phyloP scores from a whole-genome alignment of 2,113 vertebrate genomes.

The Artemisiospiza belli region DNA sequence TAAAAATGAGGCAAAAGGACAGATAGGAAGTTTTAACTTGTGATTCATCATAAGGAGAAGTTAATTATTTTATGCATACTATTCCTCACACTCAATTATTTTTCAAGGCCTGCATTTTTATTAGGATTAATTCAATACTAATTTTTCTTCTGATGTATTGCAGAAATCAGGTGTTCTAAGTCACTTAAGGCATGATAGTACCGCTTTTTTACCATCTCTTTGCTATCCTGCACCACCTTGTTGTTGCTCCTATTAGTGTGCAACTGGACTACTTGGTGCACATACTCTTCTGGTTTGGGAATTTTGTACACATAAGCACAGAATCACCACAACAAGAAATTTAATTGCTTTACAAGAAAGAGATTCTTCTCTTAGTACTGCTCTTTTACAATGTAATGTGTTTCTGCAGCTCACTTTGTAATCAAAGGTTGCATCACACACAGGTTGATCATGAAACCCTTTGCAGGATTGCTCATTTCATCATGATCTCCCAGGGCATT shows the following conservation, averaged over 20 bases:
- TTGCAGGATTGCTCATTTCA: neutral
- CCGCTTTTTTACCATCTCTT: neutral
- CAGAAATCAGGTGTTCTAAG: neutral
- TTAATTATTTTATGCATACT: neutral
- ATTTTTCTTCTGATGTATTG: neutral
- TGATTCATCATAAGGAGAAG: slow-evolving; percentile 2
- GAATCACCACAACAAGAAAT: neutral
- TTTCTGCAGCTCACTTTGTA: neutral
- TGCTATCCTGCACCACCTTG: neutral
- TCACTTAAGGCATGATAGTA: neutral
- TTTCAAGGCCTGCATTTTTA: neutral
- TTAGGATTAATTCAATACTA: neutral
- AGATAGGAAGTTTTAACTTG: neutral
- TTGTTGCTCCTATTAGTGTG: neutral
- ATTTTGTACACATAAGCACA: neutral
- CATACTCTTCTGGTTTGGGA: neutral
- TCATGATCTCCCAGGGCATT: neutral
- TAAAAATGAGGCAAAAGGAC: neutral
- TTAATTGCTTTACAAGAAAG: neutral
- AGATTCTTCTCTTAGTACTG: neutral
- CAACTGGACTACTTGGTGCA: neutral
- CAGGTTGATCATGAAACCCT: neutral
- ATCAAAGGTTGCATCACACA: neutral
- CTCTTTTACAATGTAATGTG: neutral
- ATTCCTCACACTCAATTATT: neutral